Percentiles rank a stretch among this genome's conserved stretches.
phyloP scores from a whole-genome alignment of 2,888 invertebrate species.

The Noctua pronuba region DNA sequence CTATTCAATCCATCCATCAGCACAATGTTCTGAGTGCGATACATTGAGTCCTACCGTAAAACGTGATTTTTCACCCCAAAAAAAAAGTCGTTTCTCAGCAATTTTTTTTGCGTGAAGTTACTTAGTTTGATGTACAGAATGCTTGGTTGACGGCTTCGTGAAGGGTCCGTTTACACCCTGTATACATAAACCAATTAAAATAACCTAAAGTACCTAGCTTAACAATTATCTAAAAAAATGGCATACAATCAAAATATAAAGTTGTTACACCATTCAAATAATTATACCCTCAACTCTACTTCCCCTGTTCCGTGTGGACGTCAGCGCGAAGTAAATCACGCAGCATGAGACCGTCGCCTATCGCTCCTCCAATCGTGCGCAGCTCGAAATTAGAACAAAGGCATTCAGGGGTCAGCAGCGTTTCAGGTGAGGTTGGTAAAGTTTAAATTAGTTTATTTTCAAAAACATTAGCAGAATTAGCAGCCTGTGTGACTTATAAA shows the following conservation, averaged over 20 bases:
- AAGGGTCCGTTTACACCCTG: too few relatives aligned
- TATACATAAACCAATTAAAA: too few relatives aligned
- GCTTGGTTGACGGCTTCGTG: too few relatives aligned
- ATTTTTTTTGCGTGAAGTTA: too few relatives aligned
- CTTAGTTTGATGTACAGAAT: too few relatives aligned
- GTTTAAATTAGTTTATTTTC: background rate
- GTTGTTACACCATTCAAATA: slow-evolving; percentile 10
- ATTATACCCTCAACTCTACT: slow-evolving; percentile 32
- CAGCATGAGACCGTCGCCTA: slow-evolving; percentile 75
- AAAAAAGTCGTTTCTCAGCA: too few relatives aligned
- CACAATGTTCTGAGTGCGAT: too few relatives aligned
- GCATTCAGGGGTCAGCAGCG: slow-evolving; percentile 48
- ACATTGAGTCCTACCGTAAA: too few relatives aligned
- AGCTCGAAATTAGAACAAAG: slow-evolving; percentile 83
- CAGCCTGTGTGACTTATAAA: background rate
- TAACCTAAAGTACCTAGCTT: too few relatives aligned
- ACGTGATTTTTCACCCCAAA: too few relatives aligned
- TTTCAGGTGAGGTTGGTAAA: background rate
- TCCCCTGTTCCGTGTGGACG: slow-evolving; percentile 13
- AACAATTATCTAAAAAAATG: background rate
- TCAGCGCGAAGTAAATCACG: slow-evolving; percentile 78
- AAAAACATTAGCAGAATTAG: background rate
- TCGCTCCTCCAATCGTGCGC: slow-evolving; percentile 59
- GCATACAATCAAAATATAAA: background rate
- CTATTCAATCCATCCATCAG: too few relatives aligned